Conservation (phyloP, 1,140 invertebrate species). For the Lucilia sericata region DNA sequence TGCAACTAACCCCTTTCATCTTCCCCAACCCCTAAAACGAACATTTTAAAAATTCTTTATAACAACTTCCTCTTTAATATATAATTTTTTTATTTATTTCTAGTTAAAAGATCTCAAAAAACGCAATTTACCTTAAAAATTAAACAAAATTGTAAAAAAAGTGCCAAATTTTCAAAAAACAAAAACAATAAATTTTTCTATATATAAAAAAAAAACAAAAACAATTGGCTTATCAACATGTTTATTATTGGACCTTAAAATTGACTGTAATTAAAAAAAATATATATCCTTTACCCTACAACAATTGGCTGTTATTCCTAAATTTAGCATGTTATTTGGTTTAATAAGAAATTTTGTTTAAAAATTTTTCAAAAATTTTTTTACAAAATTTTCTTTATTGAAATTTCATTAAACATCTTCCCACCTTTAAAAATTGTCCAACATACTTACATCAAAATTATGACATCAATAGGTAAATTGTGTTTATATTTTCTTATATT, state of each 20-base stretch:
- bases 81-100: conserved; percentile 4
- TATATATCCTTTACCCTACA: not conserved
- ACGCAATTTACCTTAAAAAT: conserved; percentile 46
- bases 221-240: conserved; percentile 38
- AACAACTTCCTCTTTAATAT: not conserved
- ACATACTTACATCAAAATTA: conserved; percentile 56
- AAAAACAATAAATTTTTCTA: not conserved
- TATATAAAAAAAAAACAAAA: conserved; percentile 27
- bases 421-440: conserved; percentile 38
- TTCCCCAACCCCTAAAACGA: too few relatives aligned
- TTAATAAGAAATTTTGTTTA: conserved; percentile 21
- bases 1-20: too few relatives aligned
- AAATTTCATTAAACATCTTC: not conserved
- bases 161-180: conserved; percentile 18
- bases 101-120: conserved; percentile 26
- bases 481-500: conserved; percentile 26
- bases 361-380: conserved; percentile 22
- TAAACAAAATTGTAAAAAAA: conserved; percentile 21
- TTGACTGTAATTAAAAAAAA: not conserved
- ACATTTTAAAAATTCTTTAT: not conserved
- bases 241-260: not conserved
- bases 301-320: conserved; percentile 36
- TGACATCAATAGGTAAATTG: conserved; percentile 67
- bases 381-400: conserved; percentile 9
- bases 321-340: not conserved